Evolutionary conservation across 2,797 vertebrate genomes (phyloP).

Genomic region (Sebastes reedi): DNA sequence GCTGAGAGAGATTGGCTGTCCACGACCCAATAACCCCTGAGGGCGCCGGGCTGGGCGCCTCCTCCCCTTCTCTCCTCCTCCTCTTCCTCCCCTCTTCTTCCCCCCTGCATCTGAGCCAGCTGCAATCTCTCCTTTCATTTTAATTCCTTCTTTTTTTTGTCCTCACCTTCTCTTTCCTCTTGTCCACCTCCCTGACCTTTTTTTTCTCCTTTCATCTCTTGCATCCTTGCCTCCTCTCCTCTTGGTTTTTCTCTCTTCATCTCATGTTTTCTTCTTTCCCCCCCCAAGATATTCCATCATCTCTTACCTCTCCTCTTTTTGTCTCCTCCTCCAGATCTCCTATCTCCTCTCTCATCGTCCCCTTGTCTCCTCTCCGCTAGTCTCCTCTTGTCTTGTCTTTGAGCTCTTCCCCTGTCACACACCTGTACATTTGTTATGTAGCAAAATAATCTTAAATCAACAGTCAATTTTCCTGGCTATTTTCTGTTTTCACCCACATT

Average conservation of each 20-base stretch:
- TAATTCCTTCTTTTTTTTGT: conserved; percentile 16
- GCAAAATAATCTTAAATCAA: background rate
- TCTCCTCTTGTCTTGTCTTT: background rate
- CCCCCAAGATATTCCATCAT: background rate
- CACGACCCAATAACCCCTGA: conserved; percentile 80
- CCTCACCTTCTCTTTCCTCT: conserved; percentile 3
- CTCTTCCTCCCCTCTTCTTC: background rate
- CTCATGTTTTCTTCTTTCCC: background rate
- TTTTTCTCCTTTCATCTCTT: conserved; percentile 1
- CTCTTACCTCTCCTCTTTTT: background rate
- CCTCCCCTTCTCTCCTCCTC: background rate
- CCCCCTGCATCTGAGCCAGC: conserved; percentile 49
- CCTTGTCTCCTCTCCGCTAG: background rate
- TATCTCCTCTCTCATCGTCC: background rate
- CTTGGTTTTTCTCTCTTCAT: background rate
- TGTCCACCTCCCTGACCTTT: background rate
- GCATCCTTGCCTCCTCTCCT: background rate
- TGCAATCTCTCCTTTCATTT: conserved; percentile 59
- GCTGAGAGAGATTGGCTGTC: conserved; percentile 83
- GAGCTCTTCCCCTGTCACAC: background rate
- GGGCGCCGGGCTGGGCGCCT: conserved; percentile 33
- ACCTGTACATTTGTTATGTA: background rate
- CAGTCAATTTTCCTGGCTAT: background rate
- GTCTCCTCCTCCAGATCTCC: background rate
- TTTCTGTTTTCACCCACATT: background rate